phyloP scores from a whole-genome alignment of 2,113 vertebrate genomes.

The Gorsachius goisagi region DNA sequence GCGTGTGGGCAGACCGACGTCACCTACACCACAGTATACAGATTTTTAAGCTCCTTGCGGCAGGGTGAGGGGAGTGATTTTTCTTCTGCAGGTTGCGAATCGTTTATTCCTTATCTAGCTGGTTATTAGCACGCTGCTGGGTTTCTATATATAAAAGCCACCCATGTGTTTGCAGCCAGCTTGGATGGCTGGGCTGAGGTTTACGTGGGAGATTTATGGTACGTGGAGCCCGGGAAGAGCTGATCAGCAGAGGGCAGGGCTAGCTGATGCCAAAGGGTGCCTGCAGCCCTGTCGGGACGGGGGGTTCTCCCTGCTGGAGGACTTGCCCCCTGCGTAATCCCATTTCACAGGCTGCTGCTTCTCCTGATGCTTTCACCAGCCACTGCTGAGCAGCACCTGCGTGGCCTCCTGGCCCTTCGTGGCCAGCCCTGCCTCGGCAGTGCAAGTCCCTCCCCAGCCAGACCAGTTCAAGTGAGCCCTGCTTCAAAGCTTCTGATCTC shows the following conservation, averaged over 20 bases:
- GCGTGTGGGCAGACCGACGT: constrained; percentile 60
- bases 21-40: neutral
- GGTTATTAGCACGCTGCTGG: neutral
- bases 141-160: constrained; percentile 17
- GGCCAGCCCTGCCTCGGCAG: neutral
- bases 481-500: neutral
- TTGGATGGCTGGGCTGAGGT: neutral
- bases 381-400: neutral
- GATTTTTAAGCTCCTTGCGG: neutral
- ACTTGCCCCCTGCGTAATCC: neutral
- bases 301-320: neutral
- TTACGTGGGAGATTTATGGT: neutral
- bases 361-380: neutral
- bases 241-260: neutral
- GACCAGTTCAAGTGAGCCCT: neutral
- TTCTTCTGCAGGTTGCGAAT: neutral
- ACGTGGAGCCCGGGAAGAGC: neutral
- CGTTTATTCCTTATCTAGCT: neutral
- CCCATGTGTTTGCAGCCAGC: neutral
- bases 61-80: neutral
- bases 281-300: neutral
- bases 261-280: neutral
- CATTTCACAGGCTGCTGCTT: neutral
- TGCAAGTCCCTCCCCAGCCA: neutral
- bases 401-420: neutral